Evolutionary conservation across 2,888 invertebrate species (phyloP).

Genomic region (Nemapogon koenigi): DNA sequence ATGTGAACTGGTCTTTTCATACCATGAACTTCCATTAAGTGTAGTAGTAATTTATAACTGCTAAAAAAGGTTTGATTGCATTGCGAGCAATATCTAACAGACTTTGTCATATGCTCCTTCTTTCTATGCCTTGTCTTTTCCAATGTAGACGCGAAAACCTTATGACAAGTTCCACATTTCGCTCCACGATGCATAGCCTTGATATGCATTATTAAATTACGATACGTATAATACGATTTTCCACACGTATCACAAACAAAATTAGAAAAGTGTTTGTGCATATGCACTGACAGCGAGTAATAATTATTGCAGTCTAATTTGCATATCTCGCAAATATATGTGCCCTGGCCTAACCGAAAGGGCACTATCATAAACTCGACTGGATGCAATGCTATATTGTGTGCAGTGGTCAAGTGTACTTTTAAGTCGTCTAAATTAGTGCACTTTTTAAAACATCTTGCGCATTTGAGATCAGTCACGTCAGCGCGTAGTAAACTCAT

Average conservation of each 20-base stretch:
- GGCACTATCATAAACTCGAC: conserved; percentile 13
- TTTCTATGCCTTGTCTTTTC: conserved; percentile 12
- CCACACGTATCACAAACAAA: conserved; percentile 15
- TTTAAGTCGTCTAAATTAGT: conserved; percentile 12
- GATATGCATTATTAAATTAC: conserved; percentile 11
- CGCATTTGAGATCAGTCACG: conserved; percentile 12
- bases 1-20: conserved; percentile 10
- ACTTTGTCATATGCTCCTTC: conserved; percentile 11
- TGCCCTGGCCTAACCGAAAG: conserved; percentile 10
- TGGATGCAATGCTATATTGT: conserved; percentile 7
- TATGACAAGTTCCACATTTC: conserved; percentile 13
- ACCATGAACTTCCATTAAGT: conserved; percentile 13
- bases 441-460: conserved; percentile 8
- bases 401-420: conserved; percentile 13
- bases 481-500: conserved; percentile 10
- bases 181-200: conserved; percentile 11
- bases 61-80: conserved; percentile 13
- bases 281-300: conserved; percentile 12
- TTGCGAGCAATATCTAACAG: conserved; percentile 8
- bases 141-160: conserved; percentile 9
- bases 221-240: conserved; percentile 7
- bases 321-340: conserved; percentile 13
- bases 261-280: conserved; percentile 13
- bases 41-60: conserved; percentile 11
- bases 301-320: conserved; percentile 10